Percentiles rank a stretch among this genome's conserved stretches.
Evolutionary conservation across 2,888 invertebrate species (phyloP).

Genomic region (Tortricodes alternella): DNA sequence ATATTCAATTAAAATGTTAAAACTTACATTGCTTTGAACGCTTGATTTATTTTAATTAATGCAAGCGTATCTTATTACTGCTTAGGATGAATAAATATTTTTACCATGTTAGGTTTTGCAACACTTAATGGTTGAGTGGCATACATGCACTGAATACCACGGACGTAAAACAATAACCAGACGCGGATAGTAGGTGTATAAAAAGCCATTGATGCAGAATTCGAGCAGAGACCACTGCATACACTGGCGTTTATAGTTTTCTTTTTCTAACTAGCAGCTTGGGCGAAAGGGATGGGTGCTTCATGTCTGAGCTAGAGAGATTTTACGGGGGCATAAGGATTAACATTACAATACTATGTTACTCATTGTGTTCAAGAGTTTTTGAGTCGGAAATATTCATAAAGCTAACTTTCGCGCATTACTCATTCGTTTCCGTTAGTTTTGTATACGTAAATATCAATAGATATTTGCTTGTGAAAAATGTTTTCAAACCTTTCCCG

Average conservation of each 20-base stretch:
- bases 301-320: no score
- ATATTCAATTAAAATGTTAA: background rate
- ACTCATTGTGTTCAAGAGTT: conserved; percentile 28
- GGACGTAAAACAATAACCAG: conserved; percentile 51
- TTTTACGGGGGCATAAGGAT: conserved; percentile 5
- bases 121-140: conserved; percentile 54
- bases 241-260: no score
- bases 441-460: background rate
- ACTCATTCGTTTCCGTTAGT: conserved; percentile 9
- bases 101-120: conserved; percentile 40
- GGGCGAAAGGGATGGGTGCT: no score
- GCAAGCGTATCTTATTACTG: conserved; percentile 4
- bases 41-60: background rate
- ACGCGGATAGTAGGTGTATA: conserved; percentile 40
- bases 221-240: no score
- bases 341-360: conserved; percentile 30
- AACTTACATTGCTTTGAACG: background rate
- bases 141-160: conserved; percentile 60
- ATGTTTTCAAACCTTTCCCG: background rate
- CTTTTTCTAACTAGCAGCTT: no score
- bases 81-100: conserved; percentile 22
- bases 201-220: conserved; percentile 42
- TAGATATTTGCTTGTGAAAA: background rate
- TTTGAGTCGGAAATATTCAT: background rate
- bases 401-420: conserved; percentile 21